Percentiles rank a stretch among this genome's conserved stretches.
These are phyloP conservation scores for Drosophila suboccidentalis DNA, from an alignment of 2,888 invertebrate genomes.

Conservation along the genomic window DNA sequence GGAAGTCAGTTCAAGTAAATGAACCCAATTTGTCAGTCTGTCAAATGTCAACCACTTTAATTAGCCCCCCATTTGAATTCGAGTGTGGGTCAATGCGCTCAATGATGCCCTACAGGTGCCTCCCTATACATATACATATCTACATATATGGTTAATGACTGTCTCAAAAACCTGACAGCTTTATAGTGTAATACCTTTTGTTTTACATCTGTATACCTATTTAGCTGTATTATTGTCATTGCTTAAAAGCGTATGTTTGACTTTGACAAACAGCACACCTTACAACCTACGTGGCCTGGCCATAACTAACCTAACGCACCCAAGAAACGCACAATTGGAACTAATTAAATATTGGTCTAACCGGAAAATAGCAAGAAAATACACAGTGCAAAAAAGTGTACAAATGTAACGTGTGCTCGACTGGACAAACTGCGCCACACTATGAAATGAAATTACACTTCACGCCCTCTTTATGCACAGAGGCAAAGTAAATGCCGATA, in stretches of 20 bases:
- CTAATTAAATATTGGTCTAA: constrained; percentile 52
- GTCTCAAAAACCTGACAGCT: constrained; percentile 10
- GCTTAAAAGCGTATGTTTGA: constrained; percentile 27
- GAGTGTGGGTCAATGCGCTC: constrained; percentile 60
- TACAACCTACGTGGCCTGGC: constrained; percentile 2
- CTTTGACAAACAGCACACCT: constrained; percentile 37
- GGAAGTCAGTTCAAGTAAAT: constrained; percentile 22
- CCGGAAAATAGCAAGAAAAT: constrained; percentile 17
- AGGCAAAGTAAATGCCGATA: constrained; percentile 46
- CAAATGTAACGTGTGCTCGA: constrained; percentile 16
- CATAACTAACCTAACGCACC: constrained; percentile 38
- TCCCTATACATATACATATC: neutral
- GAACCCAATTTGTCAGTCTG: constrained; percentile 45
- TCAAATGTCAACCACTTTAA: constrained; percentile 50
- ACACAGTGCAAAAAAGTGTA: neutral
- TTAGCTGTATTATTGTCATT: neutral
- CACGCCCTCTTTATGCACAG: constrained; percentile 44
- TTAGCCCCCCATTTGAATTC: constrained; percentile 17
- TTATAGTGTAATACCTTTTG: constrained; percentile 14
- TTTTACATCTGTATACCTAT: constrained; percentile 3
- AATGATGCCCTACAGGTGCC: constrained; percentile 7
- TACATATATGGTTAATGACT: neutral
- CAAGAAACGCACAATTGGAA: constrained; percentile 10
- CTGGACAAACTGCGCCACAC: constrained; percentile 32
- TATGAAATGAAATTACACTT: constrained; percentile 25